Conservation (phyloP, 1,140 invertebrate genomes). For the Drosophila kanapiae region DNA sequence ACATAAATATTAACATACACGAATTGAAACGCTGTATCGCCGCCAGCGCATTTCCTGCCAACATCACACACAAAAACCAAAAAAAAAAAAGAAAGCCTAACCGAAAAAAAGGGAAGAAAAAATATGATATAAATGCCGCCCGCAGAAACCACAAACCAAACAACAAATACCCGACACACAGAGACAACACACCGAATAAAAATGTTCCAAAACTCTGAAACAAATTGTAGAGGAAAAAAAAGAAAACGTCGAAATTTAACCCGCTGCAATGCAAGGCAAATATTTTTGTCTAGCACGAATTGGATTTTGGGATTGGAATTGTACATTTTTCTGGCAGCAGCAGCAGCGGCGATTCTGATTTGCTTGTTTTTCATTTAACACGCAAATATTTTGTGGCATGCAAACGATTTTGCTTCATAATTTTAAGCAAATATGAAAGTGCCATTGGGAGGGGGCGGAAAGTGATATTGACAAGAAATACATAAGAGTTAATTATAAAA, state of each 20-base stretch:
- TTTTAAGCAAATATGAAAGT: slow-evolving; percentile 72
- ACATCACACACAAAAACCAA: slow-evolving; percentile 14
- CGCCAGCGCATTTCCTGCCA: slow-evolving; percentile 69
- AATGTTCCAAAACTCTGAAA: slow-evolving; percentile 50
- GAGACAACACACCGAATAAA: slow-evolving; percentile 35
- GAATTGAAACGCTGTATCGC: slow-evolving; percentile 82
- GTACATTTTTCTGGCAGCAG: slow-evolving; percentile 46
- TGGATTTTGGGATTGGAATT: slow-evolving; percentile 42
- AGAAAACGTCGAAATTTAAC: slow-evolving; percentile 61
- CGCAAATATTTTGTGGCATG: slow-evolving; percentile 65
- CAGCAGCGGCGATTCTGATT: slow-evolving; percentile 44
- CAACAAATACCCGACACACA: slow-evolving; percentile 49
- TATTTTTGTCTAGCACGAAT: slow-evolving; percentile 77
- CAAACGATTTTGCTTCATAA: slow-evolving; percentile 73
- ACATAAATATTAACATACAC: slow-evolving; percentile 84
- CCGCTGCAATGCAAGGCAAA: slow-evolving; percentile 73
- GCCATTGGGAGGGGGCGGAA: not conserved
- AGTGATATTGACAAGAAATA: slow-evolving; percentile 17
- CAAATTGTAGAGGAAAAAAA: slow-evolving; percentile 20
- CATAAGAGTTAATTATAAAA: slow-evolving; percentile 49
- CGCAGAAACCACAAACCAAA: slow-evolving; percentile 78
- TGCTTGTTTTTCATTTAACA: slow-evolving; percentile 77
- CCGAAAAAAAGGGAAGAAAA: slow-evolving; percentile 38
- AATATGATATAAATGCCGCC: slow-evolving; percentile 78
- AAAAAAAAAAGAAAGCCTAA: slow-evolving; percentile 24